phyloP scores from a whole-genome alignment of 37 sponge, comb jelly and placozoan genomes.

The Spongilla lacustris region DNA sequence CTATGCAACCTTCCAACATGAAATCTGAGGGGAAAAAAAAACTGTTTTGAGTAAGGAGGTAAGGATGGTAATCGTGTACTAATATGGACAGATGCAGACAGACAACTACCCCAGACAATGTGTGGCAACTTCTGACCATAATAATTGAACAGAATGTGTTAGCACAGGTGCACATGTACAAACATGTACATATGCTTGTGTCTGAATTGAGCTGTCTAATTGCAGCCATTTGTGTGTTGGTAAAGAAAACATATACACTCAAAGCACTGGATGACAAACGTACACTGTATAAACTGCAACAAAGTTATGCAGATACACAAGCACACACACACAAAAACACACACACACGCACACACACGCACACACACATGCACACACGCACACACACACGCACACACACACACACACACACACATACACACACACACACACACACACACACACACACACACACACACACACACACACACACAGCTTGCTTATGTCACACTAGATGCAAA shows the following conservation, averaged over 20 bases:
- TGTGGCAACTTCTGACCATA: not conserved
- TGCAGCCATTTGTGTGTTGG: not conserved
- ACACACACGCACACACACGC: not conserved
- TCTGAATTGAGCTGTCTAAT: not conserved
- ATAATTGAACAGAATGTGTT: not conserved
- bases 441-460: slow-evolving; percentile 21
- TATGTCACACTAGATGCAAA: no score
- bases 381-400: slow-evolving; percentile 9
- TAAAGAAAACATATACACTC: no score
- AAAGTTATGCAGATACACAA: not conserved
- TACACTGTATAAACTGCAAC: no score
- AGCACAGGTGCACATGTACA: not conserved
- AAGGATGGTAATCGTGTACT: no score
- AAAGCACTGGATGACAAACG: no score
- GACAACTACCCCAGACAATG: not conserved
- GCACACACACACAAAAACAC: not conserved
- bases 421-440: slow-evolving; percentile 19
- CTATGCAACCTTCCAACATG: no score
- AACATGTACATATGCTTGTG: not conserved
- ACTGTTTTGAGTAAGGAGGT: no score
- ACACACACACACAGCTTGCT: slow-evolving; percentile 7
- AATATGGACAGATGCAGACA: no score
- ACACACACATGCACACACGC: no score
- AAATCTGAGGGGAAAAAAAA: no score
- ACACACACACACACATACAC: slow-evolving; percentile 18